Conservation (phyloP, 2,797 vertebrate genomes). For the Cyclopterus lumpus region DNA sequence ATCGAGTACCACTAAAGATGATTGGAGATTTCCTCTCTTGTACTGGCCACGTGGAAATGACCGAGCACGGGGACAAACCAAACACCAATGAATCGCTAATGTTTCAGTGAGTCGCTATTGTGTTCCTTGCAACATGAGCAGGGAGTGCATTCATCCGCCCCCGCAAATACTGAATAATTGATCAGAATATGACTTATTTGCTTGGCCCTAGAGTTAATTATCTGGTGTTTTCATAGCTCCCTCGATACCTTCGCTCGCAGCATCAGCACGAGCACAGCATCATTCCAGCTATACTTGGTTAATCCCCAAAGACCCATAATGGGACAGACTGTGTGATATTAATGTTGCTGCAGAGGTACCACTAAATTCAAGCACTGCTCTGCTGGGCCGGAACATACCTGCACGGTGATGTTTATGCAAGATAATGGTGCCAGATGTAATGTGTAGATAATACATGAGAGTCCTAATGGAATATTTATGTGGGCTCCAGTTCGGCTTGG, state of each 20-base stretch:
- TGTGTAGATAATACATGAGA: slow-evolving; percentile 69
- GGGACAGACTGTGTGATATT: slow-evolving; percentile 42
- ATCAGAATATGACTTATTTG: slow-evolving; percentile 80
- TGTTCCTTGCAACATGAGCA: slow-evolving; percentile 62
- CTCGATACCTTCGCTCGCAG: slow-evolving; percentile 65
- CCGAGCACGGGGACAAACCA: slow-evolving; percentile 32
- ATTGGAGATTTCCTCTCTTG: not conserved
- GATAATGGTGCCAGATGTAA: slow-evolving; percentile 62
- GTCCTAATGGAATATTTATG: slow-evolving; percentile 77
- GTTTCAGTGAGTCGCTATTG: slow-evolving; percentile 46
- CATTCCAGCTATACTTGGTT: slow-evolving; percentile 70
- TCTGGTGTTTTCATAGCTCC: slow-evolving; percentile 77
- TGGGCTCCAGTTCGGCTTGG: slow-evolving; percentile 46
- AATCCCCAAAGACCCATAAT: slow-evolving; percentile 64
- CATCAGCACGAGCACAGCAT: slow-evolving; percentile 60
- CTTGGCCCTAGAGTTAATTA: slow-evolving; percentile 82
- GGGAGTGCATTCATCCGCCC: slow-evolving; percentile 55
- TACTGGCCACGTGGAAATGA: slow-evolving; percentile 35
- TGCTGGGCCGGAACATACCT: slow-evolving; percentile 45
- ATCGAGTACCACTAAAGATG: not conserved
- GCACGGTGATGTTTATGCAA: slow-evolving; percentile 51
- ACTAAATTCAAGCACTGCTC: slow-evolving; percentile 18
- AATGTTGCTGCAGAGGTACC: slow-evolving; percentile 28
- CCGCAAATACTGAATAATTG: slow-evolving; percentile 81
- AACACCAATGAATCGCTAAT: slow-evolving; percentile 58